Conservation (phyloP, 92 coral and sea anemone species). For the Zoanthus solanderi region DNA sequence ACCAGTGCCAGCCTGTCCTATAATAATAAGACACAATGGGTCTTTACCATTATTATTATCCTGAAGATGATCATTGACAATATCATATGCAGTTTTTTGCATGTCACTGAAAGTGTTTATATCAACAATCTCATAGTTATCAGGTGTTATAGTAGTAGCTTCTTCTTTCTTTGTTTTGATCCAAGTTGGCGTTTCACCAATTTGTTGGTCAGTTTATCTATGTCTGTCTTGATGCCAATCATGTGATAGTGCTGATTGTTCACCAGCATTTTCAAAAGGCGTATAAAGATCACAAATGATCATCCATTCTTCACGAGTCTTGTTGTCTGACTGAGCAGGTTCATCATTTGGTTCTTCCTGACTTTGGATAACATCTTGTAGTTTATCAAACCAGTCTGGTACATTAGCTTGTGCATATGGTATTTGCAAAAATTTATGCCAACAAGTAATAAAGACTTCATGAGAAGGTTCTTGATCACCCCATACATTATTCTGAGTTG, state of each 20-base stretch:
- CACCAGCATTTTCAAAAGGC: not conserved
- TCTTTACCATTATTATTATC: not conserved
- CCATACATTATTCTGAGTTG: constrained; percentile 40
- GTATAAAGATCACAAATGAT: not conserved
- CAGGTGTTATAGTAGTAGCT: not conserved
- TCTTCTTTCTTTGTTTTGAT: constrained; percentile 18
- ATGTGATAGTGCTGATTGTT: constrained; percentile 12
- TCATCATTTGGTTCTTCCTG: constrained; percentile 51
- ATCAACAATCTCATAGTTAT: constrained; percentile 17
- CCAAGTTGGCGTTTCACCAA: constrained; percentile 62
- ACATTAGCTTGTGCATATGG: constrained; percentile 32
- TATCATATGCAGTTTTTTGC: constrained; percentile 67
- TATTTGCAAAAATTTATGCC: constrained; percentile 29
- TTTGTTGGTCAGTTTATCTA: constrained; percentile 11
- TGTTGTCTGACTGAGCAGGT: constrained; percentile 37
- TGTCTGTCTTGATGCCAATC: constrained; percentile 28
- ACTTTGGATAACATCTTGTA: constrained; percentile 57
- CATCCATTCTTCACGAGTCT: constrained; percentile 31
- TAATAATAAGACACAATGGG: not conserved
- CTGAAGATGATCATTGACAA: not conserved
- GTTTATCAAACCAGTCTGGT: constrained; percentile 43
- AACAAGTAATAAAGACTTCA: constrained; percentile 20
- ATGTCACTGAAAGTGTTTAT: constrained; percentile 31
- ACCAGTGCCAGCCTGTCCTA: not conserved
- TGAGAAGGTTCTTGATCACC: not conserved